Evolutionary conservation across 2,113 vertebrate species (phyloP), one percentile per base, ranked within the genome.

Genomic region (Scartelaos histophorus): DNA sequence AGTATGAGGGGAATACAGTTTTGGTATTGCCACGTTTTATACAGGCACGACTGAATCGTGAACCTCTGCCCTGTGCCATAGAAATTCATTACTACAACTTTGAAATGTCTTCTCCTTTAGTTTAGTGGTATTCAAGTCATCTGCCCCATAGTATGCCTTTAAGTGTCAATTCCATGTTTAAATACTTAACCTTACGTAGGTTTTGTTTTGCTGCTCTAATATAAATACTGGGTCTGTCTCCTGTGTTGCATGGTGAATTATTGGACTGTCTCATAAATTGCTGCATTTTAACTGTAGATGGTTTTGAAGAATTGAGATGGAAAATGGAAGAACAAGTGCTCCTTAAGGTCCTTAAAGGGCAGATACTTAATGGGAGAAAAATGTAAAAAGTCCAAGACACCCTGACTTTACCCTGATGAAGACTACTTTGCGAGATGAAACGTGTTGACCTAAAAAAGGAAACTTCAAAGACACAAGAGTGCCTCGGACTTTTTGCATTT

Each of bases 101-200:
- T 56, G 21, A 54, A 54, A 22, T 56, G n/a, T 0, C 11, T 58
- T 13, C 24, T 13, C 10, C 0, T 1, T 56, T 51, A 3, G 7
- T 56, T 22, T 15, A 25, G 22, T 25, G 10, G n/a, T 54, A n/a
- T 10, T 54, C 21, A 58, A 25, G 22, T 17, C 24, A 7, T n/a
- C 53, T 34, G 61, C 61, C 34, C 38, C 61, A 64, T 64, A 43
- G 61, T 64, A 64, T 64, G 61, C 34, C 34, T 64, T 64, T 64
- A 58, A 58, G 56, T 13, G 19, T 64, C 29, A 35, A 43, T 10
- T 43, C 7, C 29, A 62, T 64, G 61, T 64, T n/a, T 64, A 43
- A 38, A 38, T 19, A 19, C 16, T 34, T 12, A 62, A 60, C 13
- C 15, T 34, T 60, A 29, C 13, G 34, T 25, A 17, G 19, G 29